Percentiles rank a stretch among this genome's conserved stretches.
Evolutionary conservation across 2,797 vertebrate species (phyloP).

Genomic region (Arrhamphus sclerolepis): DNA sequence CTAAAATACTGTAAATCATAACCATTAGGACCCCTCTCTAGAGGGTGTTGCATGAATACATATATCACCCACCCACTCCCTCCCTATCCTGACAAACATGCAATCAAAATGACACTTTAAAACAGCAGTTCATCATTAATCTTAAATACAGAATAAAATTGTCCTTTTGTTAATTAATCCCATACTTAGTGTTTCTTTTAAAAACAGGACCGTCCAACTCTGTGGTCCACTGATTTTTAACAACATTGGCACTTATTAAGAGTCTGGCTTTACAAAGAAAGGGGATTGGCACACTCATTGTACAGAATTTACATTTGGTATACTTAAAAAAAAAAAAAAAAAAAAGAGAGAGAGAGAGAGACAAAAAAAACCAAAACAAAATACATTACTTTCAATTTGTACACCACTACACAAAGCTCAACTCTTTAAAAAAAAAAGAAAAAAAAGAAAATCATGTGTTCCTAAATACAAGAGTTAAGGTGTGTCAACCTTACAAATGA

Average conservation of each 20-base stretch:
- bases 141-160: constrained; percentile 83
- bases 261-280: constrained; percentile 86
- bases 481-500: constrained; percentile 67
- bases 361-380: constrained; percentile 33
- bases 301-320: constrained; percentile 87
- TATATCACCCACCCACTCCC: constrained; percentile 70
- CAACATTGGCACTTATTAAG: constrained; percentile 90
- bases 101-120: constrained; percentile 88
- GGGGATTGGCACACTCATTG: constrained; percentile 89
- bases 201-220: constrained; percentile 85
- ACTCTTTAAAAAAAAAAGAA: constrained; percentile 55
- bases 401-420: constrained; percentile 78
- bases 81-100: constrained; percentile 84
- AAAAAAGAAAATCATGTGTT: constrained; percentile 47
- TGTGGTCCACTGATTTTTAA: constrained; percentile 83
- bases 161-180: constrained; percentile 74
- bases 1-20: constrained; percentile 85
- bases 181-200: constrained; percentile 84
- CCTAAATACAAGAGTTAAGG: constrained; percentile 56
- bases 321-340: constrained; percentile 80
- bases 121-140: constrained; percentile 84
- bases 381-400: constrained; percentile 83
- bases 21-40: constrained; percentile 73
- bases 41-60: constrained; percentile 72
- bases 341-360: constrained; percentile 5